phyloP scores from a whole-genome alignment of 53 echinoderm and acorn worm species.

The Crossaster papposus region DNA sequence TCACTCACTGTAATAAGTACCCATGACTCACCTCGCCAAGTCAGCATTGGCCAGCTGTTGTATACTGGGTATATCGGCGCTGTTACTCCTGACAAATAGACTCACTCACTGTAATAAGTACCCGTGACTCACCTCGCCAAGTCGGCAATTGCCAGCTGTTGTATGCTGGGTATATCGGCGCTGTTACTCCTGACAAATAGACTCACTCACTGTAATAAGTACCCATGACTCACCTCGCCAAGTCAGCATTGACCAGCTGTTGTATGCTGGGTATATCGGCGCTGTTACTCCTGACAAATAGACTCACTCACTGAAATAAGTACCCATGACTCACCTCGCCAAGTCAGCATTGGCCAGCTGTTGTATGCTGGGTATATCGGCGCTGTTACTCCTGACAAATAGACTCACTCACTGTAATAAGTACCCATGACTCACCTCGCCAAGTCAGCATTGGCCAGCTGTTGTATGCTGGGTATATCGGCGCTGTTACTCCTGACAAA shows the following conservation, averaged over 20 bases:
- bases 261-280: constrained; percentile 93
- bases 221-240: constrained; percentile 77
- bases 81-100: constrained; percentile 84
- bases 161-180: constrained; percentile 84
- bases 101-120: constrained; percentile 27
- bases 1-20: constrained; percentile 39
- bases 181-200: constrained; percentile 76
- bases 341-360: constrained; percentile 81
- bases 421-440: constrained; percentile 72
- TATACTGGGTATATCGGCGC: constrained; percentile 91
- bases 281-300: constrained; percentile 86
- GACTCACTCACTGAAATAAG: constrained; percentile 53
- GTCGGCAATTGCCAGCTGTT: constrained; percentile 79
- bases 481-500: constrained; percentile 75
- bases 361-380: constrained; percentile 93
- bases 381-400: constrained; percentile 83
- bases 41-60: constrained; percentile 85
- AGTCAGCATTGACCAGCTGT: constrained; percentile 80
- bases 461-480: constrained; percentile 86
- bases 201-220: constrained; percentile 32
- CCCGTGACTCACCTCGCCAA: constrained; percentile 75
- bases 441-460: constrained; percentile 77
- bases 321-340: constrained; percentile 75
- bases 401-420: constrained; percentile 48
- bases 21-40: constrained; percentile 78